Evolutionary conservation across 2,888 invertebrate genomes (phyloP).

Genomic region (Podotricha telesiphe): DNA sequence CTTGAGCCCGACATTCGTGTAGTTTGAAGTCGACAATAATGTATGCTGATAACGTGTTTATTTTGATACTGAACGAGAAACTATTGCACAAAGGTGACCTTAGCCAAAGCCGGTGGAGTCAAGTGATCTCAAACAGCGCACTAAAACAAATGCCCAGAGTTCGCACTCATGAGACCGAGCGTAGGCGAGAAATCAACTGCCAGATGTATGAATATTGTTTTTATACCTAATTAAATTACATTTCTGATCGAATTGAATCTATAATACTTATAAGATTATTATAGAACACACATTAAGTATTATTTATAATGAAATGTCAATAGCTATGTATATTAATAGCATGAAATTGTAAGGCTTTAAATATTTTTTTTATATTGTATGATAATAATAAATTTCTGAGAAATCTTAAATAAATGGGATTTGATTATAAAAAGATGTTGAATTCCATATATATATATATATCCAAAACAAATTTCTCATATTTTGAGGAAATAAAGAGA

Average conservation of each 20-base stretch:
- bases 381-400: neutral
- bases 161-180: constrained; percentile 47
- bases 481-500: too few species aligned
- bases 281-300: constrained; percentile 2
- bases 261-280: constrained; percentile 20
- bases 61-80: constrained; percentile 26
- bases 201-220: constrained; percentile 43
- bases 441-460: too few species aligned
- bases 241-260: constrained; percentile 8
- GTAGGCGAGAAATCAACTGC: constrained; percentile 56
- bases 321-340: neutral
- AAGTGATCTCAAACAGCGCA: constrained; percentile 69
- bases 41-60: constrained; percentile 21
- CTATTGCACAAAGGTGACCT: constrained; percentile 32
- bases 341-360: constrained; percentile 23
- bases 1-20: constrained; percentile 26
- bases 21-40: neutral
- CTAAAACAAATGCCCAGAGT: constrained; percentile 61
- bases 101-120: constrained; percentile 48
- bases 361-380: too few species aligned
- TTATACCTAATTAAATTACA: constrained; percentile 38
- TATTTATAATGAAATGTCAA: constrained; percentile 5
- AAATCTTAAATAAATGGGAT: too few species aligned
- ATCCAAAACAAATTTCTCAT: too few species aligned
- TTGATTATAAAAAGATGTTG: too few species aligned